Evolutionary conservation across 2,113 vertebrate species (phyloP), one percentile per base, ranked within the genome.

Genomic region (Corythaeola cristata): DNA sequence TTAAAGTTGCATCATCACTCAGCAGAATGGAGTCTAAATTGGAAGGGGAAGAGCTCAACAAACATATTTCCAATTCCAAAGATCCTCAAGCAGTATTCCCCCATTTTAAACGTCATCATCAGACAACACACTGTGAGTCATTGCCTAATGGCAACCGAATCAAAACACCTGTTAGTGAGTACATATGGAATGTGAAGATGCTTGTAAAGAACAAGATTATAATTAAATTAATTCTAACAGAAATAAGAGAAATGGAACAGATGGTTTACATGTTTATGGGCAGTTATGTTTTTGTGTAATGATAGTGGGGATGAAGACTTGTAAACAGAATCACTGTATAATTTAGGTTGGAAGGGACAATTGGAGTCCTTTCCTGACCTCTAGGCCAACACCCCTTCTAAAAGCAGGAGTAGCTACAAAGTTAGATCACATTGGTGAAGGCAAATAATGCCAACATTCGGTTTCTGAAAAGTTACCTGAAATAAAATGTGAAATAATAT

Each of bases 221-320:
- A 88, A 96, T 95, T 96, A 95, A 81, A 89, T 72, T 78, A 85
- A 92, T 93, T 91, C 84, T 92, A 91, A 85, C 80, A 97, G 90
- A 97, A 97, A 88, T 85, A 69, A 73, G 63, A 94, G 30, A 96
- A 96, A 86, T 87, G 2, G 86, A 95, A 81, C 62, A 92, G 88
- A 30, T 82, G 37, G 11, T 95, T 93, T 91, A 73, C 81, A 33
- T 95, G 76, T 81, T 96, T 95, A 69, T 89, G 84, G 87, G 69
- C 74, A 92, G 62, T 72, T 76, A 23, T 17, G 20, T 37, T 89
- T 94, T 91, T 87, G 33, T 85, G 60, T 89, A 94, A 92, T 94
- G 69, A 59, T 52, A 92, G 62, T 49, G 72, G 28, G 76, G 90
- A 92, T 24, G 41, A 89, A 47, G 37, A 52, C 53, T 28, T 69